phyloP scores from a whole-genome alignment of 2,113 vertebrate species.

The Aldabrachelys gigantea region DNA sequence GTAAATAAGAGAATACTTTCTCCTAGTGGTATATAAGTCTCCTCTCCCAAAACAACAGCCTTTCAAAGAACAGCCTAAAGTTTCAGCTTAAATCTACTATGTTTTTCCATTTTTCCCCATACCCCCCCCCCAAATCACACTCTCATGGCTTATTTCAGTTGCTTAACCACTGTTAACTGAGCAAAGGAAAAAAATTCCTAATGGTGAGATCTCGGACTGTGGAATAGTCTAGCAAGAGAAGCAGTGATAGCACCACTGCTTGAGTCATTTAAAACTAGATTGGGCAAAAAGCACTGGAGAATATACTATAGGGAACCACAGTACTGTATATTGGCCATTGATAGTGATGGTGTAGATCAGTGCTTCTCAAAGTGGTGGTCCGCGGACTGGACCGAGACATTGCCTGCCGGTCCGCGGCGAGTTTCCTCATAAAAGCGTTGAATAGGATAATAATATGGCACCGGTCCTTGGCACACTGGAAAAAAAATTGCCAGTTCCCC shows the following conservation, averaged over 20 bases:
- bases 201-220: background rate
- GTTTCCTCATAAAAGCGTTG: no score
- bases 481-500: no score
- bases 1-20: background rate
- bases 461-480: no score
- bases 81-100: background rate
- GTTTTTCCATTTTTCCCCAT: conserved; percentile 2
- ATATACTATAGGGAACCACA: background rate
- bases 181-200: conserved; percentile 4
- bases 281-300: background rate
- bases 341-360: background rate
- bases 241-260: background rate
- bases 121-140: background rate
- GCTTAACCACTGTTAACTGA: conserved; percentile 40
- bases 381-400: no score
- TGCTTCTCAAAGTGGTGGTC: no score
- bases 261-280: background rate
- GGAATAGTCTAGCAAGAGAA: background rate
- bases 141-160: conserved; percentile 14
- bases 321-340: background rate
- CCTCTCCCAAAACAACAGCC: background rate
- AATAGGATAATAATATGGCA: no score
- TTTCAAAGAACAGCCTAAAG: no score
- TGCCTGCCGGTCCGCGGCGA: no score
- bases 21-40: background rate